Conservation (phyloP, 37 sponge, comb jelly and placozoan species). For the Halisarca cf. caerulea region DNA sequence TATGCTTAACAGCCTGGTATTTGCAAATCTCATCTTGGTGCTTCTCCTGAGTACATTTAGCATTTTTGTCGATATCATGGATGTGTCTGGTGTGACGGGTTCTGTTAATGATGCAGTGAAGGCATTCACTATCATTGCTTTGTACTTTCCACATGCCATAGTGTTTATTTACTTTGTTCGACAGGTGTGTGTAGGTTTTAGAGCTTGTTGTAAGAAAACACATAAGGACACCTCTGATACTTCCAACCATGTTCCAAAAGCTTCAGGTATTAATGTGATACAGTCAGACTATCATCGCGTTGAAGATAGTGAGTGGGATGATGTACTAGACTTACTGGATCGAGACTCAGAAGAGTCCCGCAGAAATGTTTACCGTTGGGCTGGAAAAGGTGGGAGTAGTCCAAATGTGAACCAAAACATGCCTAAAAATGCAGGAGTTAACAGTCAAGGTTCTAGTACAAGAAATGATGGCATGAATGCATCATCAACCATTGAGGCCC, state of each 20-base stretch:
- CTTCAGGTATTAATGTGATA: no score
- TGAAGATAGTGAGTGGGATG: background rate
- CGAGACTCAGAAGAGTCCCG: no score
- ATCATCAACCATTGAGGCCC: no score
- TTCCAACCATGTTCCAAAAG: no score
- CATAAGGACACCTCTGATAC: background rate
- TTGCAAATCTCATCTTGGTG: background rate
- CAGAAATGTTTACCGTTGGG: no score
- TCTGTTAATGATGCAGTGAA: background rate
- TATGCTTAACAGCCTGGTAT: background rate
- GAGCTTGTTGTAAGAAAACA: background rate
- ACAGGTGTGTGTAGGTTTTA: background rate
- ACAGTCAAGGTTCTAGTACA: no score
- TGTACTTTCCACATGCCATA: background rate
- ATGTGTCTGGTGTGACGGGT: no score
- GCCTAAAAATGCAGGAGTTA: no score
- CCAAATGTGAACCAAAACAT: no score
- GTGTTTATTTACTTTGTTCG: background rate
- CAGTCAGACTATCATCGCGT: background rate
- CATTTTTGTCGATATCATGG: background rate
- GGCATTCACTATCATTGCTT: background rate
- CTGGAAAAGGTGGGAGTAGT: no score
- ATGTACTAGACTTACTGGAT: background rate
- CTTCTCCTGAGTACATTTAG: background rate
- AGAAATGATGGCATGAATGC: no score